These are phyloP conservation scores for Crossaster papposus DNA, from an alignment of 53 echinoderm and acorn worm genomes.

Conservation along the genomic window DNA sequence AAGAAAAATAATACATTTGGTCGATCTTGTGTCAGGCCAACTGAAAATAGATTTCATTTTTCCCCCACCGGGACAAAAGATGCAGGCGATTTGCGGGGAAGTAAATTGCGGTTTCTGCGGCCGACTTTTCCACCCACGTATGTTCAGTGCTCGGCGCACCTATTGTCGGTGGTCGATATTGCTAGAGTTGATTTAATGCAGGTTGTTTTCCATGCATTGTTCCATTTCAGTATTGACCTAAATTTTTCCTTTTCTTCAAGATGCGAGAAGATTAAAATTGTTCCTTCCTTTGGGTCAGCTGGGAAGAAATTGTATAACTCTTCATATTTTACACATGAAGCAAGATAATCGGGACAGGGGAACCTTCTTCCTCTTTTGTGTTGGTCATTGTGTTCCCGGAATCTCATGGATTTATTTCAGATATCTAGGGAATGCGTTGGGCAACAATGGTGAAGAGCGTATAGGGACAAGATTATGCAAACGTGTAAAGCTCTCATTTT, in stretches of 20 bases:
- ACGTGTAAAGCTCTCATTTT: neutral
- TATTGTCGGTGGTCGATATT: neutral
- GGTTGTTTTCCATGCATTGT: neutral
- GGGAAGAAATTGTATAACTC: neutral
- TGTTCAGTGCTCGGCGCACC: neutral
- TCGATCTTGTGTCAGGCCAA: neutral
- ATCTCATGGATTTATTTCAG: no score
- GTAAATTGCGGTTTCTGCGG: conserved; percentile 19
- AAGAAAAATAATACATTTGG: neutral
- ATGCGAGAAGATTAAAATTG: neutral
- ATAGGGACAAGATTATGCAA: neutral
- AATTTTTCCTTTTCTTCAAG: neutral
- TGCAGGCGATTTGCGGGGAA: neutral
- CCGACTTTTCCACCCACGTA: neutral
- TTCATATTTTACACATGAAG: neutral
- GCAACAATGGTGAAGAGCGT: no score
- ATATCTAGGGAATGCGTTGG: no score
- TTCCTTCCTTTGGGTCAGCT: no score
- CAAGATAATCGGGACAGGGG: no score
- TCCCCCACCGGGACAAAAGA: neutral
- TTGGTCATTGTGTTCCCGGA: neutral
- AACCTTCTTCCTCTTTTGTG: no score
- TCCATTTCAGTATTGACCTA: conserved; percentile 21
- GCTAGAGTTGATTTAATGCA: conserved; percentile 4
- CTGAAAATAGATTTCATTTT: conserved; percentile 24